phyloP scores from a whole-genome alignment of 2,888 invertebrate species.

The Autographa pulchrina region DNA sequence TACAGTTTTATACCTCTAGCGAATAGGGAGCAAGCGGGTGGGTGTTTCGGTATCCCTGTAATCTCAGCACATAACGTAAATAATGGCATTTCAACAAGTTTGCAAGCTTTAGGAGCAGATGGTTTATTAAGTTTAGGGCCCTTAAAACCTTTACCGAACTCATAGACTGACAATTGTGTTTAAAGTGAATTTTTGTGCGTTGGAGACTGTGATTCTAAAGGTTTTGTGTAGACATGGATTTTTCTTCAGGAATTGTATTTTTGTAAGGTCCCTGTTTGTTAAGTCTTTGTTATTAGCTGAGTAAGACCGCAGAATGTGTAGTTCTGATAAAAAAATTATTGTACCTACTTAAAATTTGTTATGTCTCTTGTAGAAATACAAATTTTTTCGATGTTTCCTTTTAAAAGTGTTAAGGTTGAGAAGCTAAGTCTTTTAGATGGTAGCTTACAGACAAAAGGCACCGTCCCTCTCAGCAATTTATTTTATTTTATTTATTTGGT shows the following conservation, averaged over 20 bases:
- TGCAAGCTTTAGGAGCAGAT: constrained; percentile 92
- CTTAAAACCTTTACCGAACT: constrained; percentile 89
- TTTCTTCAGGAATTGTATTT: constrained; percentile 24
- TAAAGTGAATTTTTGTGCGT: constrained; percentile 20
- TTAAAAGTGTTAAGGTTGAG: too few relatives aligned
- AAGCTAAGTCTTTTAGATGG: too few relatives aligned
- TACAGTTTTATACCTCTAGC: constrained; percentile 93
- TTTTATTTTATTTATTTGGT: too few relatives aligned
- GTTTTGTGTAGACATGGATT: constrained; percentile 21
- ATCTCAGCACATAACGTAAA: constrained; percentile 91
- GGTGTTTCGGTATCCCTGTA: constrained; percentile 92
- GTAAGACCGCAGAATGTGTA: background rate
- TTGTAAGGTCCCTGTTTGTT: constrained; percentile 18
- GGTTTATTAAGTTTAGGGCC: constrained; percentile 93
- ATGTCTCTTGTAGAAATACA: too few relatives aligned
- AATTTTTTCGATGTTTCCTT: too few relatives aligned
- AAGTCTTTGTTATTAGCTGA: background rate
- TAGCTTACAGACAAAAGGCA: too few relatives aligned
- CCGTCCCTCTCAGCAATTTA: too few relatives aligned
- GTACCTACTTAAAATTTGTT: too few relatives aligned
- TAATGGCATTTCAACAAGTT: constrained; percentile 88
- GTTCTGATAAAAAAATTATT: background rate
- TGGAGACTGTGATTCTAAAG: constrained; percentile 45
- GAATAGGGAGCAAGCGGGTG: constrained; percentile 90
- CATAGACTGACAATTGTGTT: constrained; percentile 60